These are phyloP conservation scores for Callithrix jacchus DNA, from an alignment of 2,113 vertebrate genomes.

Conservation along the genomic window DNA sequence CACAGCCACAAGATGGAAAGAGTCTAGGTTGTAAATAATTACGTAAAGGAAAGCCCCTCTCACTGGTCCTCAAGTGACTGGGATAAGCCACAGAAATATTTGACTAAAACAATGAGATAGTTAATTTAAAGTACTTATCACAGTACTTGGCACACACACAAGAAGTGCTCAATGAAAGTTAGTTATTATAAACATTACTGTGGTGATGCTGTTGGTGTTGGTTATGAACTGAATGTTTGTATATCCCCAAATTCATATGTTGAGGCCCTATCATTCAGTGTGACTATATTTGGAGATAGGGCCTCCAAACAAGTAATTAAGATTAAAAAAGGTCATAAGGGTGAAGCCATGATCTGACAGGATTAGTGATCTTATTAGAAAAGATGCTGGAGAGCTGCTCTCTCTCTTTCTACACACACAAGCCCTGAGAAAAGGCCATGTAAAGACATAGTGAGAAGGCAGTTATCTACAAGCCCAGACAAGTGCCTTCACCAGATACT, in stretches of 20 bases:
- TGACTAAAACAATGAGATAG: background rate
- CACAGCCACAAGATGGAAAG: background rate
- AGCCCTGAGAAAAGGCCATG: background rate
- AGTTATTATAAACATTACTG: background rate
- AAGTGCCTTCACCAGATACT: background rate
- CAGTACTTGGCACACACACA: background rate
- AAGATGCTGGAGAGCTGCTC: background rate
- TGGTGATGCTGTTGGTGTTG: background rate
- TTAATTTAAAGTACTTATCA: slow-evolving; percentile 3
- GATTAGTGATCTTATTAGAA: background rate
- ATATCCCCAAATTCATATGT: background rate
- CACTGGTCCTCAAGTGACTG: background rate
- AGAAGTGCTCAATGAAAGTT: background rate
- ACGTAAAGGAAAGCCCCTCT: background rate
- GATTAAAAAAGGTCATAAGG: background rate
- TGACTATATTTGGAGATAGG: background rate
- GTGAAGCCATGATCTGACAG: background rate
- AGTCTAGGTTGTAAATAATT: background rate
- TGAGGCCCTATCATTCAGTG: background rate
- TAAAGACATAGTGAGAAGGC: background rate
- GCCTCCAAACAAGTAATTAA: background rate
- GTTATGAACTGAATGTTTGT: background rate
- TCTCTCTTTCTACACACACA: background rate
- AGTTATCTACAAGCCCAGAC: background rate
- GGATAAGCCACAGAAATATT: background rate